Evolutionary conservation across 2,113 vertebrate species (phyloP).

Genomic region (Euleptes europaea): DNA sequence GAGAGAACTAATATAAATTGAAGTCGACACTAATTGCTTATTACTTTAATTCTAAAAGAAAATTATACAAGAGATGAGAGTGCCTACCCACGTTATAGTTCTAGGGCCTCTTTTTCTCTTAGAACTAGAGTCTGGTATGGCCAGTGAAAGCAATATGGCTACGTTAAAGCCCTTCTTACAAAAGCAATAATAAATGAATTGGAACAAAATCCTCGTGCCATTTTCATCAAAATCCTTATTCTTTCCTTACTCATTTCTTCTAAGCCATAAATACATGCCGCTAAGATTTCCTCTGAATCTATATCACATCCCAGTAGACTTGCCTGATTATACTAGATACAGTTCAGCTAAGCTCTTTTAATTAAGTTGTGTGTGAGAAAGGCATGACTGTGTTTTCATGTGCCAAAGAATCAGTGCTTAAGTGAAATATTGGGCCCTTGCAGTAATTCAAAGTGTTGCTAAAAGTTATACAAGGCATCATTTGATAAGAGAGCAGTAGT

Average conservation of each 20-base stretch:
- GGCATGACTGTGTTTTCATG: conserved; percentile 16
- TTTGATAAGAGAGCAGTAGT: not conserved
- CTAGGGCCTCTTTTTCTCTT: conserved; percentile 23
- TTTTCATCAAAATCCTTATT: conserved; percentile 36
- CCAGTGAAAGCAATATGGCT: not conserved
- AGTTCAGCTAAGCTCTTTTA: conserved; percentile 26
- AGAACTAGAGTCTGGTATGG: not conserved
- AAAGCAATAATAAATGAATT: conserved; percentile 14
- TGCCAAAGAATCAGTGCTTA: conserved; percentile 29
- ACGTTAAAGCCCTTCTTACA: conserved; percentile 4
- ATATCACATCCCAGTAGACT: not conserved
- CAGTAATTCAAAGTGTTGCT: not conserved
- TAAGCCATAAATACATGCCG: conserved; percentile 24
- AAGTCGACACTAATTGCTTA: conserved; percentile 49
- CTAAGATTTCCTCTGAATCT: conserved; percentile 23
- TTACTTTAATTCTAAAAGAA: conserved; percentile 38
- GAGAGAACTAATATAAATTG: conserved; percentile 47
- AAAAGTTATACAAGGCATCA: not conserved
- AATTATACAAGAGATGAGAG: conserved; percentile 13
- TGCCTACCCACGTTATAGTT: not conserved
- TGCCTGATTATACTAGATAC: conserved; percentile 16
- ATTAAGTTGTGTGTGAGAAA: not conserved
- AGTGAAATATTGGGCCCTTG: not conserved
- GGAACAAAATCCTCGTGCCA: conserved; percentile 17
- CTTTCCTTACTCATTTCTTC: conserved; percentile 13